Base-by-base conservation (phyloP, 2,797 vertebrate species). In the Adelosebastes latens region DNA sequence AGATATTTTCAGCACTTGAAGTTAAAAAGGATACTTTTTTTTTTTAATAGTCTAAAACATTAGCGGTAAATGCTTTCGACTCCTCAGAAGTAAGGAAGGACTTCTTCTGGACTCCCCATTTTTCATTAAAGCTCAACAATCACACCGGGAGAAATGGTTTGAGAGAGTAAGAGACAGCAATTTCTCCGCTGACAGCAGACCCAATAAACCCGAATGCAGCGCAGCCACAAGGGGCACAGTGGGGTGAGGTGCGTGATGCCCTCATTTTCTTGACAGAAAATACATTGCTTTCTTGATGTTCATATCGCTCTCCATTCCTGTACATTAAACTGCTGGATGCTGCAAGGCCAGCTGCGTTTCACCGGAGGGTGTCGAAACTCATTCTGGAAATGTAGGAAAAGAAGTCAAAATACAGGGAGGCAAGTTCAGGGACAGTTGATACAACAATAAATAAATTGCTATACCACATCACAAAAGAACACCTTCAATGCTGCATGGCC, bases 191-290 rank as follows among this genome's bases (percentile, higher is more conserved):
- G 84, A 82, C 80, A 82, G 72, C 75, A 49, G 36, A 61, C 42
- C 73, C 82, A 89, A 86, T 85, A 89, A 88, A 85, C 59, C 76
- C 0, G 3, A 77, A 77, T 67, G 59, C 59, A 39, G 39, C 0
- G 39, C 46, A 83, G 55, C 63, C 81, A 80, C 77, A 27, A 72
- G 83, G 63, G 80, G 68, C 63, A 65, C 1, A 3, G 39, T 10
- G 67, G 69, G 80, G 22, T n/a, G 67, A 78, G 77, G 61, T 20
- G 72, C 3, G 22, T 4, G 36, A 55, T 46, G 77, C 63, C 59
- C n/a, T 60, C 31, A n/a, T 81, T 80, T 78, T 82, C 79, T 58
- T 83, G 75, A 79, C 80, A 80, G 80, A 3, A 82, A 59, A 85
- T 24, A 73, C 75, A 59, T 84, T 66, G 76, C 27, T 68, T 79